A percentile compares a stretch with the other conserved stretches of the same genome.
Evolutionary conservation across 2,113 vertebrate species (phyloP).

Genomic region (Nannospalax galili): DNA sequence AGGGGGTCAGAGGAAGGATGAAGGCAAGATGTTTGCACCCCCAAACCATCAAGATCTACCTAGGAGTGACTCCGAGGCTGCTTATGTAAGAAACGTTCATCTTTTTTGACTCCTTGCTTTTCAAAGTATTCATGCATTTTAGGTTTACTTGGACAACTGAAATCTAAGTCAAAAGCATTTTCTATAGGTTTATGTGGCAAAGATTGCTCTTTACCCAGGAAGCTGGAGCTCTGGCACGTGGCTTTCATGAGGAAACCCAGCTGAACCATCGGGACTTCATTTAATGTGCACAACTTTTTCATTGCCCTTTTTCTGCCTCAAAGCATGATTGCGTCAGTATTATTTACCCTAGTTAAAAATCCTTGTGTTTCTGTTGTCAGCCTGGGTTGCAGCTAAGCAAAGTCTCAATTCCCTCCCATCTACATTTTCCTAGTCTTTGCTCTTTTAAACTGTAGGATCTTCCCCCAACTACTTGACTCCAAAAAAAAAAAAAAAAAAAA

Average conservation of each 20-base stretch:
- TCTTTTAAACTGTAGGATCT: not conserved
- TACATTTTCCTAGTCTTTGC: not conserved
- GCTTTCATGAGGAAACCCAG: not conserved
- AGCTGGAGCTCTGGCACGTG: conserved; percentile 47
- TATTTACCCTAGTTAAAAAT: not conserved
- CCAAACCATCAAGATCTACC: not conserved
- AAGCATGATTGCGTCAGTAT: not conserved
- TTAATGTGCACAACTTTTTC: conserved; percentile 35
- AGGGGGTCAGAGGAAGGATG: not conserved
- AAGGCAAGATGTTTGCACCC: not conserved
- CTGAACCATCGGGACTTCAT: conserved; percentile 30
- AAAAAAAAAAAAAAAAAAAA: not conserved
- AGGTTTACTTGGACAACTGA: conserved; percentile 36
- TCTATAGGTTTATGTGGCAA: conserved; percentile 8
- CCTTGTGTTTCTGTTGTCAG: not conserved
- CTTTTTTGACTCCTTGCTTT: not conserved
- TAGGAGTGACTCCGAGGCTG: not conserved
- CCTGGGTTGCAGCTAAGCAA: not conserved
- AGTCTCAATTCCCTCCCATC: not conserved
- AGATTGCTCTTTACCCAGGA: conserved; percentile 25
- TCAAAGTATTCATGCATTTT: not conserved
- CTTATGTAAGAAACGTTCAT: not conserved
- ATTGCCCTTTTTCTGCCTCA: not conserved
- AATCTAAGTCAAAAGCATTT: conserved; percentile 27
- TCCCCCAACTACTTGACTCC: not conserved